Base-by-base conservation (phyloP, 2,113 vertebrate genomes). In the Indicator maculatus region DNA sequence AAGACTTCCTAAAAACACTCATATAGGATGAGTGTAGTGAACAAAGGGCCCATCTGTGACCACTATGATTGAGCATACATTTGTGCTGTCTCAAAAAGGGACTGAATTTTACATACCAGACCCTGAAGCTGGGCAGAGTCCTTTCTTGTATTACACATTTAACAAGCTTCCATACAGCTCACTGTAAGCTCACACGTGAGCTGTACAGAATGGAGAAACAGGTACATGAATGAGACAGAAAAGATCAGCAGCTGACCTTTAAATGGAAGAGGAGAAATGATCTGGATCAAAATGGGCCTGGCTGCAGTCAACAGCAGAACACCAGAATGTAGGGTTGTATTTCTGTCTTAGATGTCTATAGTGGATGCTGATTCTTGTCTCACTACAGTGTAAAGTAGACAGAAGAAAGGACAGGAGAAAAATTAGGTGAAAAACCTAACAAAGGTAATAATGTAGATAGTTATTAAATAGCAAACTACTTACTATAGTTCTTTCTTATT, bases 81-180 rank as follows among this genome's bases (percentile, higher is more conserved):
- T 28, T 26, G 47, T 7, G 26, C 39, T 11, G 2, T 23, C 44
- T 33, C 31, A 24, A 3, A 66, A 38, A 9, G 20, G 27, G 20
- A 69, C 59, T 41, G 71, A 65, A n/a, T 66, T 64, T 17, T 1
- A 28, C 15, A 8, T 1, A n/a, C 21, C 27, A 10, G 16, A n/a
- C 3, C 11, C 26, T 17, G 9, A 14, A 8, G 61, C 4, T 2
- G 2, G 38, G 38, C 45, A 23, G 12, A 52, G 39, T 17, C n/a
- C 45, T 11, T 71, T 27, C 36, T n/a, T 8, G 1, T 2, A 7
- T 38, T 28, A 17, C 4, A 2, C 0, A 0, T 2, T 3, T 6
- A 6, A 1, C 2, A 13, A 73, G 27, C 70, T 24, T 7, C 4
- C 9, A 1, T 4, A 11, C 13, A 80, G 72, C 80, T 80, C 59